These are phyloP conservation scores for Probaryconus sp. DNA, from an alignment of 1,140 invertebrate species.

Conservation along the genomic window DNA sequence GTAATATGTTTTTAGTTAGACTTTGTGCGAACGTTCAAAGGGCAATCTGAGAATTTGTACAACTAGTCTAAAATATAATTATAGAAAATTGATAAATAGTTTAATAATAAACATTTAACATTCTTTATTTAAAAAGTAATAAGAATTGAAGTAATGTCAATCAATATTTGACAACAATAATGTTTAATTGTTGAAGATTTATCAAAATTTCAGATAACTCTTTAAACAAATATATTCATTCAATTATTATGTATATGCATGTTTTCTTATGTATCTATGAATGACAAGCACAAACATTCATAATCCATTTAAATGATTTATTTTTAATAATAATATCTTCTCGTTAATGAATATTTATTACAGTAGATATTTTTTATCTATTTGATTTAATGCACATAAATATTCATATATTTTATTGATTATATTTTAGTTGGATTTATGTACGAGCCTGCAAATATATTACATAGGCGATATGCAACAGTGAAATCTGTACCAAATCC, in stretches of 20 bases:
- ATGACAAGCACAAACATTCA: constrained; percentile 1
- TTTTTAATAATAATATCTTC: not conserved
- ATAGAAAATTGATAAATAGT: too few relatives aligned
- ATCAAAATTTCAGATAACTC: not conserved
- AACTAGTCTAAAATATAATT: too few relatives aligned
- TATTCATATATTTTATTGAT: not conserved
- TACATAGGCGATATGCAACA: constrained; percentile 68
- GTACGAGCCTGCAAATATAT: constrained; percentile 49
- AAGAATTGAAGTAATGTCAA: too few relatives aligned
- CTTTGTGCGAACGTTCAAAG: constrained; percentile 36
- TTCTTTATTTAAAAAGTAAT: too few relatives aligned
- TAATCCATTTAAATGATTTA: constrained; percentile 13
- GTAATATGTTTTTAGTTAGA: constrained; percentile 7
- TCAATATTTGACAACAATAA: too few relatives aligned
- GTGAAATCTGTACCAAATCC: constrained; percentile 53
- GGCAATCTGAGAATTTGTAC: too few relatives aligned
- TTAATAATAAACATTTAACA: too few relatives aligned
- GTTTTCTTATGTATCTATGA: too few relatives aligned
- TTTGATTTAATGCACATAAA: too few relatives aligned
- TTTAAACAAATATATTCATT: not conserved
- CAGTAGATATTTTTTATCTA: too few relatives aligned
- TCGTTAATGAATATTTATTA: not conserved
- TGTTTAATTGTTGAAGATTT: too few relatives aligned
- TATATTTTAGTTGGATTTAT: constrained; percentile 42
- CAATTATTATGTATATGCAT: too few relatives aligned